A percentile compares a stretch with the other conserved stretches of the same genome.
phyloP scores from a whole-genome alignment of 30 jellyfish, hydroid and myxozoan genomes.

The Calvadosia cruxmelitensis region DNA sequence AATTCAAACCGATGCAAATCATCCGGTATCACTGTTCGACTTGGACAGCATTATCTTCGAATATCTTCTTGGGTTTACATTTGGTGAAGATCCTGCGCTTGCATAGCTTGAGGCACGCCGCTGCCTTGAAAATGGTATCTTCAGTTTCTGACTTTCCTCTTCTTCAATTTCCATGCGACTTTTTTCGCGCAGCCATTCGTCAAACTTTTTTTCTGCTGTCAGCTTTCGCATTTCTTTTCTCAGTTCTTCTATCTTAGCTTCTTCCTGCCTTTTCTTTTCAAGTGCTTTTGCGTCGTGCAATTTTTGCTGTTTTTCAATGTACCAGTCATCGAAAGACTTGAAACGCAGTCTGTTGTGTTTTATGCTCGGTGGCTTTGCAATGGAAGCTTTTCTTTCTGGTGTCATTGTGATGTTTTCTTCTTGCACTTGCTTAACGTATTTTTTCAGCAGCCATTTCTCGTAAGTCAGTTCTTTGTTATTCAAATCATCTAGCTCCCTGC shows the following conservation, averaged over 20 bases:
- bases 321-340: background rate
- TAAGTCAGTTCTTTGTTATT: background rate
- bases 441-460: background rate
- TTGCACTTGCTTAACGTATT: background rate
- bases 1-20: too few relatives aligned
- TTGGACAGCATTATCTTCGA: too few relatives aligned
- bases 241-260: background rate
- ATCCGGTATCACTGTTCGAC: too few relatives aligned
- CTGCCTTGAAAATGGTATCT: background rate
- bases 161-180: background rate
- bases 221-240: background rate
- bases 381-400: background rate
- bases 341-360: background rate
- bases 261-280: background rate
- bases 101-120: too few relatives aligned
- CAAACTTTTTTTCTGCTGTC: background rate
- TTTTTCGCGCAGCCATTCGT: background rate
- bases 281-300: background rate
- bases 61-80: too few relatives aligned
- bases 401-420: background rate
- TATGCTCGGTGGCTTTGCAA: background rate
- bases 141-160: background rate
- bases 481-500: background rate
- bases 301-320: background rate
- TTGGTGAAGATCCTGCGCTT: too few relatives aligned